Conservation (phyloP, 1,140 invertebrate genomes). For the Alviniconcha marisindica region DNA sequence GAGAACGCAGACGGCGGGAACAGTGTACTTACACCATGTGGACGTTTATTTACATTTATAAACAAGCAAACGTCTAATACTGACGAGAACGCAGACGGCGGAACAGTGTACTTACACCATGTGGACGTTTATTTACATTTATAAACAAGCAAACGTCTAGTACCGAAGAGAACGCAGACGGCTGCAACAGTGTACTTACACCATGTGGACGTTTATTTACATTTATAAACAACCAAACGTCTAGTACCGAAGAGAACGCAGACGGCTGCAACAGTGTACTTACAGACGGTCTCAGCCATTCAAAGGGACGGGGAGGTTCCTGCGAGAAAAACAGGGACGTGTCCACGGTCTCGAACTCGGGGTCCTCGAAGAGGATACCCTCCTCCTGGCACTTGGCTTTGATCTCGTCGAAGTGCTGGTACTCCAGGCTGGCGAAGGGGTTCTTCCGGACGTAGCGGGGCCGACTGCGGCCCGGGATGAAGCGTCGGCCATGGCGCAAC, state of each 20-base stretch:
- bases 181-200: too few relatives aligned
- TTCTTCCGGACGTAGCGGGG: conserved; percentile 55
- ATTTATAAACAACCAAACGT: not conserved
- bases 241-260: not conserved
- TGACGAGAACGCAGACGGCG: too few relatives aligned
- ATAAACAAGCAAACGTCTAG: too few relatives aligned
- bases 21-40: too few relatives aligned
- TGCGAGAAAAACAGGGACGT: conserved; percentile 70
- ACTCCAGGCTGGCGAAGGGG: conserved; percentile 61
- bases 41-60: too few relatives aligned
- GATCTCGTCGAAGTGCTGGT: conserved; percentile 69
- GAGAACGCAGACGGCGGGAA: too few relatives aligned
- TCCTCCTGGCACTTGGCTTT: conserved; percentile 63
- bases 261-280: conserved; percentile 41
- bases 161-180: too few relatives aligned
- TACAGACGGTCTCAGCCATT: conserved; percentile 72
- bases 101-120: too few relatives aligned
- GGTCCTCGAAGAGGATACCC: conserved; percentile 73
- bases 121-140: too few relatives aligned
- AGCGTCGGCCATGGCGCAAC: not conserved
- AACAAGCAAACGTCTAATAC: too few relatives aligned
- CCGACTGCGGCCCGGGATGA: not conserved
- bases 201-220: too few relatives aligned
- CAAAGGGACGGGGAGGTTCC: conserved; percentile 60
- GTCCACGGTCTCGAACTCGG: conserved; percentile 70